phyloP scores from a whole-genome alignment of 2,113 vertebrate genomes.

The Myiozetetes cayanensis region DNA sequence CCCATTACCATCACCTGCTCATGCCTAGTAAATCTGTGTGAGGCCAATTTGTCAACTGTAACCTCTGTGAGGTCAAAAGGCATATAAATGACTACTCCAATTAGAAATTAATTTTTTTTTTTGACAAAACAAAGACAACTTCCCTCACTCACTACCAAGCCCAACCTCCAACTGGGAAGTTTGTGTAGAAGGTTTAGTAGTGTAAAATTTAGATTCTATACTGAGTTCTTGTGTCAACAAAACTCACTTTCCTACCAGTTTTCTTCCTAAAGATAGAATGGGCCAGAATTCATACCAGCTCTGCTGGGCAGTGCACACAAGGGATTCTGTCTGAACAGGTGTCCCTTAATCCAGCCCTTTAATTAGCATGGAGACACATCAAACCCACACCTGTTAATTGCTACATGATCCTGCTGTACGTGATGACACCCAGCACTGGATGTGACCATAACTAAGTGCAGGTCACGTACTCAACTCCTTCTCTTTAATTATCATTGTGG shows the following conservation, averaged over 20 bases:
- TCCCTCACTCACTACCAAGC: not conserved
- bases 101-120: not conserved
- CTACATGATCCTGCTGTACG: not conserved
- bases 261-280: not conserved
- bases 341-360: conserved; percentile 18
- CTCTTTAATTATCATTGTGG: not conserved
- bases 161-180: not conserved
- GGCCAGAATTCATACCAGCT: not conserved
- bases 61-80: not conserved
- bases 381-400: not conserved
- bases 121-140: not conserved
- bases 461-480: not conserved
- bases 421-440: not conserved
- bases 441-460: not conserved
- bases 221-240: not conserved
- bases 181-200: not conserved
- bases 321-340: not conserved
- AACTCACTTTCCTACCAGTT: not conserved
- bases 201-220: not conserved
- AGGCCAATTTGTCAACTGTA: not conserved
- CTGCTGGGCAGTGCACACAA: not conserved
- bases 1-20: not conserved
- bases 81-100: not conserved
- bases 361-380: not conserved
- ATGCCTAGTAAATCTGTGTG: not conserved